Base-by-base conservation (phyloP, 2,113 vertebrate genomes). In the Abramis brama region DNA sequence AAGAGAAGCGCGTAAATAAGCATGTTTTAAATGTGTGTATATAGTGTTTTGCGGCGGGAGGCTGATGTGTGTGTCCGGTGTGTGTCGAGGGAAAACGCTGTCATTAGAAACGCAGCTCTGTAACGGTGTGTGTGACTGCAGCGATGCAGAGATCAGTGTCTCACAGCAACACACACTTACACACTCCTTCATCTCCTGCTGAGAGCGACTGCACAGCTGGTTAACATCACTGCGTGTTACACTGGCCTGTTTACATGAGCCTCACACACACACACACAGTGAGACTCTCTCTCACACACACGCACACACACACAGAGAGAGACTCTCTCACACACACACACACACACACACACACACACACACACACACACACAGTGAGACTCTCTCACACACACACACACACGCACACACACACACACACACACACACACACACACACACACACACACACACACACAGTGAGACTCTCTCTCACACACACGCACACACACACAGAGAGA, bases 151-250 rank as follows among this genome's bases (percentile, higher is more conserved):
- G 94, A 95, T 94, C 93, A 94, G 89, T 9, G 43, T 43, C 8
- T 43, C 43, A 43, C 43, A 43, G 43, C 43, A 43, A 43, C 43
- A 43, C 43, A 43, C 43, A 43, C 43, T 43, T 43, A 43, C 43
- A 43, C 43, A 43, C 43, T 43, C 43, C 39, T 8, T 91, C 91
- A 86, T 94, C 93, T 92, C 94, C 94, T 92, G 91, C 94, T 94
- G 94, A 91, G 93, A 89, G 91, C 89, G 91, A 92, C 93, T 94
- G 94, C 93, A 94, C 94, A 95, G 94, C 94, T 94, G 93, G 93
- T 95, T 95, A 94, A 92, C 93, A 86, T 4, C 92, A 90, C 94
- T 79, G 92, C 91, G 91, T 93, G 92, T 93, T 91, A 90, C 90
- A 89, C 89, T 93, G 87, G 87, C 94, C 55, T 57, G 92, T 94